Percentiles rank a stretch among this genome's conserved stretches.
Conservation (phyloP, 1,140 invertebrate species). For the Laupala kohalensis region DNA sequence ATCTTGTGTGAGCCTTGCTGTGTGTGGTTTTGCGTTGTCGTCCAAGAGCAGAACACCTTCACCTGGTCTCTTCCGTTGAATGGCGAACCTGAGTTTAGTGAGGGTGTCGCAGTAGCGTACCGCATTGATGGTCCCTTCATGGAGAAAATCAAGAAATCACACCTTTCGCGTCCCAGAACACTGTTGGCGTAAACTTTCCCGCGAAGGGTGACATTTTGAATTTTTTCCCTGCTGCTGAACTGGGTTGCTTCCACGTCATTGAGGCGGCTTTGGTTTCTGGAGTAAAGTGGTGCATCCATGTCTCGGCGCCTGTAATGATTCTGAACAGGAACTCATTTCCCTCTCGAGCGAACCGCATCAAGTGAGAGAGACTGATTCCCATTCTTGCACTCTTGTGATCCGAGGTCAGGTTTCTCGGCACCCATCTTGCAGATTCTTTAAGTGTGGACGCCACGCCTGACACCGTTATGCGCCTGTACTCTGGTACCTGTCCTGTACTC, state of each 20-base stretch:
- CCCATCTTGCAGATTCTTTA: neutral
- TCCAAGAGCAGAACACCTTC: too few relatives aligned
- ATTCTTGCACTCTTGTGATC: conserved; percentile 8
- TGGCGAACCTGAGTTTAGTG: neutral
- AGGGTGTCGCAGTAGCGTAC: conserved; percentile 5
- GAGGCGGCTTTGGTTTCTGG: conserved; percentile 10
- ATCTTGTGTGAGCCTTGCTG: neutral
- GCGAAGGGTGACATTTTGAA: neutral
- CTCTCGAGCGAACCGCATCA: conserved; percentile 5
- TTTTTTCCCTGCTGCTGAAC: neutral
- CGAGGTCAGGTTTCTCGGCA: conserved; percentile 3
- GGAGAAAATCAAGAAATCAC: conserved; percentile 7
- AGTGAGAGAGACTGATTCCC: conserved; percentile 8
- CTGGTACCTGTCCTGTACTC: neutral
- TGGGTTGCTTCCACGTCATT: neutral
- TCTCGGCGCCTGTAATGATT: conserved; percentile 1
- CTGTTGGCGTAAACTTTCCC: neutral
- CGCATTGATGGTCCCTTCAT: conserved; percentile 5
- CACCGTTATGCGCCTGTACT: neutral
- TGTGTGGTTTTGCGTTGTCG: too few relatives aligned
- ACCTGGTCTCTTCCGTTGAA: neutral
- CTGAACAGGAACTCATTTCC: conserved; percentile 7
- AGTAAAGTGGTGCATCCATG: conserved; percentile 7
- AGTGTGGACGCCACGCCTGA: neutral
- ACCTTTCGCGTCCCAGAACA: neutral